Base-by-base conservation (phyloP, 1,140 invertebrate species). In the Sipha flava region DNA sequence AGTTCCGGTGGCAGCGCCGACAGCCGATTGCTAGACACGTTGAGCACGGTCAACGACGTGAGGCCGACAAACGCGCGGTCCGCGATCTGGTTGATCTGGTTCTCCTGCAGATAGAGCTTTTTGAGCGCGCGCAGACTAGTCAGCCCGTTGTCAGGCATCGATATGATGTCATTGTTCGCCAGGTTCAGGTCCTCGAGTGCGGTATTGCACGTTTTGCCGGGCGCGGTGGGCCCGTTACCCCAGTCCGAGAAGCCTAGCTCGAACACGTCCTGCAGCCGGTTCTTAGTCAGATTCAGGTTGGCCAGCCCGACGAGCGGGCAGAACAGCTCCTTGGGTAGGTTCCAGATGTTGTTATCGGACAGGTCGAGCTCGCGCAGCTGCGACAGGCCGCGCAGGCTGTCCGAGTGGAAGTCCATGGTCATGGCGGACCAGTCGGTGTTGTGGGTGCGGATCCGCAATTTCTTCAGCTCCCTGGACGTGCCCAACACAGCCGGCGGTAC, bases 311-410 rank as follows among this genome's bases (percentile, higher is more conserved):
- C 90, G 68, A 96, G 85, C 0, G 92, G 89, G 84, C 95, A 96
- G 84, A 96, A 95, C 21, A 94, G 87, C 80, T 91, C 91, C 82
- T 93, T 91, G 0, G 94, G 94, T 83, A 97, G 90, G 29, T 92
- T 91, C 91, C 93, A 94, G 81, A 97, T 93, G 84, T 95, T 95
- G 85, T 96, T 96, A 82, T 90, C 91, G 82, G 93, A 94, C 49
- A 97, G 86, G 85, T 97, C 95, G 79, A 97, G 88, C 81, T 91
- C 89, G 86, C 94, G 92, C 83, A 94, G 87, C 84, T 93, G 90
- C 80, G 90, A 87, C 57, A 92, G 89, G 49, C 89, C 88, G 23
- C 87, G 86, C 84, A 94, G 95, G 79, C 90, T 92, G 80, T 91
- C 91, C 12, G 89, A 87, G 81, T 91, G 90, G 81, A 96, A 88